Conservation (phyloP, 1,140 invertebrate species). For the Battus philenor region DNA sequence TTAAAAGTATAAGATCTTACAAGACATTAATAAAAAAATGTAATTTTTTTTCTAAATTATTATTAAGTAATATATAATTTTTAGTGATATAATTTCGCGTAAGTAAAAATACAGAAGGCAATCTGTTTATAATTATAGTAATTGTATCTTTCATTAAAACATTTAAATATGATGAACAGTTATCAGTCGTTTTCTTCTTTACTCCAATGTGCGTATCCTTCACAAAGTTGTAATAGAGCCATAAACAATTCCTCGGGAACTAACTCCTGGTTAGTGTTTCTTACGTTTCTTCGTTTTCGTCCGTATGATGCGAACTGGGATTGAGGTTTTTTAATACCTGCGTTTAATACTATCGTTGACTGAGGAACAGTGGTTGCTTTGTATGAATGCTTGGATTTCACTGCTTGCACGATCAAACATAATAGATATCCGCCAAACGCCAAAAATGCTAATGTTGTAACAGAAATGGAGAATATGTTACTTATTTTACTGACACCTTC, state of each 20-base stretch:
- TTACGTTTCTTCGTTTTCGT: conserved; percentile 55
- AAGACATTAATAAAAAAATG: no score
- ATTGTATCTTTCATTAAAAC: no score
- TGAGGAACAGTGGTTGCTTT: conserved; percentile 37
- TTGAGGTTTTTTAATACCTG: conserved; percentile 70
- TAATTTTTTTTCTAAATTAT: no score
- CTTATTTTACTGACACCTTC: conserved; percentile 74
- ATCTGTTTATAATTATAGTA: no score
- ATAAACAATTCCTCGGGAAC: conserved; percentile 73
- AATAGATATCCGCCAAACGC: conserved; percentile 87
- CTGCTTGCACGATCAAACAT: conserved; percentile 82
- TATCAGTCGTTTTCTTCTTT: conserved; percentile 17
- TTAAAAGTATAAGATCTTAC: no score
- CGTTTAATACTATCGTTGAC: conserved; percentile 51
- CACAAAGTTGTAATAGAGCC: conserved; percentile 70
- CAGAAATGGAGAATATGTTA: conserved; percentile 82
- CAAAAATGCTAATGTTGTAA: conserved; percentile 85
- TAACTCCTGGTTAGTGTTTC: conserved; percentile 34
- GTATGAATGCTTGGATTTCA: conserved; percentile 72
- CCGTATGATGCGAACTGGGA: conserved; percentile 56
- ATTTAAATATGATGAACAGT: no score
- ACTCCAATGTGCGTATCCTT: conserved; percentile 75
- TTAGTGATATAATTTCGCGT: no score
- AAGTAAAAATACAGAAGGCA: no score
- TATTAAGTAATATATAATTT: no score